Evolutionary conservation across 2,113 vertebrate species (phyloP), one percentile per base, ranked within the genome.

Genomic region (Ornithorhynchus anatinus): DNA sequence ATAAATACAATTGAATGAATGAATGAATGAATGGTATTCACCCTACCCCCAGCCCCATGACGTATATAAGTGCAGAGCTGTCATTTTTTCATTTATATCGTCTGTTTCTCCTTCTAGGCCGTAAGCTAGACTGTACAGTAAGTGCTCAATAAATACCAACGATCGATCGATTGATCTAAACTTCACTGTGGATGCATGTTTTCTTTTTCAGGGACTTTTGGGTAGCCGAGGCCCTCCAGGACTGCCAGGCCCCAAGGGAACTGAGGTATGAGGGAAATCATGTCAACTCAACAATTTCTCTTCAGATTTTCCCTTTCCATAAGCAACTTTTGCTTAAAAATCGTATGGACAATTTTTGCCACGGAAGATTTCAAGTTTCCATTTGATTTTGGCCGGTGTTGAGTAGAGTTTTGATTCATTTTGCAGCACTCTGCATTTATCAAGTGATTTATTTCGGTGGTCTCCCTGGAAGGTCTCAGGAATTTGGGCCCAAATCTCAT

Each of bases 191-290:
- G 61, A 8, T 75, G 8, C 75, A 80, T 82, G 6, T 77, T 48
- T 87, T 81, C 61, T 71, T 75, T 65, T 91, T 80, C 65, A 99
- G 98, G 98, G 98, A 86, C 56, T 93, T 65, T 90, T 95, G 73
- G 98, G 97, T 87, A 87, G 88, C 14, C 92, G 95, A 85, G 98
- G 98, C 1, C 92, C 90, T 63, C 92, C 91, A 69, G 98, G 97
- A 45, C 95, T 95, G 23, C 91, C 82, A 3, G 98, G 97, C 33
- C 94, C 96, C 76, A 95, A 96, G 88, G 97, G 97, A 93, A 84
- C 70, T 76, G 93, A 98, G 96, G 98, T 99, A 94, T 86, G 84
- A 43, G 66, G 45, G 42, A 77, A 77, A 67, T 50, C 43, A 56
- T 44, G 37, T 38, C 13, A 2, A 38, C 2, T 66, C 38, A 72